phyloP scores from a whole-genome alignment of 2,113 vertebrate genomes.

The Meleagris gallopavo region DNA sequence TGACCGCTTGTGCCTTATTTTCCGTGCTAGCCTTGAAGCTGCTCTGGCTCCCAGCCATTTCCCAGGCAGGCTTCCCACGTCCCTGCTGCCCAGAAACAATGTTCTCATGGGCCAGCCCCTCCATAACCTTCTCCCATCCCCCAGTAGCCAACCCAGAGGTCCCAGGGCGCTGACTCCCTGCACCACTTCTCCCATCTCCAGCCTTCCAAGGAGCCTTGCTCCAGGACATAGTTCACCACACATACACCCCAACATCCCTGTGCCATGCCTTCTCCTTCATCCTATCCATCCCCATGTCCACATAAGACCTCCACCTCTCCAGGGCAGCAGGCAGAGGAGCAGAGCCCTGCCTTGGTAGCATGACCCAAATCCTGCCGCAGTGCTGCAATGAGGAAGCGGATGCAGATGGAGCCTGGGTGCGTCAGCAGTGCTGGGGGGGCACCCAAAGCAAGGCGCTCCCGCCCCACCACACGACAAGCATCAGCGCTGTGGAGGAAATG shows the following conservation, averaged over 20 bases:
- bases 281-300: not conserved
- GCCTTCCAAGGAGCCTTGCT: not conserved
- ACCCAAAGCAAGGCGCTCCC: fast-evolving
- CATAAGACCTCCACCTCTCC: not conserved
- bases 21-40: conserved; percentile 64
- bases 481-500: not conserved
- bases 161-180: not conserved
- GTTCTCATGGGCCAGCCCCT: fast-evolving
- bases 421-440: not conserved
- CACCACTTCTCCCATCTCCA: not conserved
- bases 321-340: not conserved
- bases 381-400: conserved; percentile 20
- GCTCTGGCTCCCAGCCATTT: not conserved
- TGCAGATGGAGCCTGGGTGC: not conserved
- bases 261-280: not conserved
- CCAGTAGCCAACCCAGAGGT: not conserved
- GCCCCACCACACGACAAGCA: fast-evolving
- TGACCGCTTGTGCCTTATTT: conserved; percentile 79
- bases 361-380: conserved; percentile 53
- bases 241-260: not conserved
- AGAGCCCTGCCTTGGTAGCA: not conserved
- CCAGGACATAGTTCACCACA: not conserved
- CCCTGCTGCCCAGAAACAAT: not conserved
- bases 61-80: not conserved
- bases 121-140: not conserved